These are phyloP conservation scores for Alloscopus bannaensis DNA, from an alignment of 2,888 invertebrate genomes.

Conservation along the genomic window DNA sequence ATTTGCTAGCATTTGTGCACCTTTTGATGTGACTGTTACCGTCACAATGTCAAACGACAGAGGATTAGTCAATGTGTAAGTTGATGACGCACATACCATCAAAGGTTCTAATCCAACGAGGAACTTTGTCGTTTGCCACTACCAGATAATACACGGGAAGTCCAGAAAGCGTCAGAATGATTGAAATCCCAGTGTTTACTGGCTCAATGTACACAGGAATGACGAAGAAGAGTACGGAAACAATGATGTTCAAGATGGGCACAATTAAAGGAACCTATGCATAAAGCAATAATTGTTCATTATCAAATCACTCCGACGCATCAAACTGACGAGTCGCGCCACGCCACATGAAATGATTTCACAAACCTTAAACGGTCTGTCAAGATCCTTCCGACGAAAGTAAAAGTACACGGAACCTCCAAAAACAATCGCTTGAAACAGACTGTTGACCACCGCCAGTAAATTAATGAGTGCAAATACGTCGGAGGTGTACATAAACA, in stretches of 20 bases:
- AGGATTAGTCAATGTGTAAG: too few relatives aligned
- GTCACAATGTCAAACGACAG: too few relatives aligned
- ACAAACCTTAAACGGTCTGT: conserved; percentile 86
- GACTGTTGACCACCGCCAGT: conserved; percentile 92
- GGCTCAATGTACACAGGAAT: conserved; percentile 88
- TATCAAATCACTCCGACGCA: too few relatives aligned
- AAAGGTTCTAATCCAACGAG: conserved; percentile 29
- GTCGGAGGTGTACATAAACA: conserved; percentile 90
- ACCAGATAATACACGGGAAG: conserved; percentile 88
- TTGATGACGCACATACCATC: conserved; percentile 44
- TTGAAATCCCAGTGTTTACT: conserved; percentile 85
- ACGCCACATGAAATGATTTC: conserved; percentile 75
- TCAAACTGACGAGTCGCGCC: too few relatives aligned
- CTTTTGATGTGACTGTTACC: too few relatives aligned
- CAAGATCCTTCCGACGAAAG: conserved; percentile 85
- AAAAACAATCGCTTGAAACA: conserved; percentile 92
- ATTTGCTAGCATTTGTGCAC: too few relatives aligned
- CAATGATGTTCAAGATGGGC: conserved; percentile 85
- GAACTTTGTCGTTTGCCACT: conserved; percentile 75
- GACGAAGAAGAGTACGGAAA: conserved; percentile 85
- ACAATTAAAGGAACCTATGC: conserved; percentile 84
- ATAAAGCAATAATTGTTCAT: too few relatives aligned
- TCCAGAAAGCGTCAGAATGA: conserved; percentile 86
- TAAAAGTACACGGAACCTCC: conserved; percentile 89
- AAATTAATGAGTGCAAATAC: conserved; percentile 92